Evolutionary conservation across 2,888 invertebrate species (phyloP).

Genomic region (Nasonovia ribisnigri): DNA sequence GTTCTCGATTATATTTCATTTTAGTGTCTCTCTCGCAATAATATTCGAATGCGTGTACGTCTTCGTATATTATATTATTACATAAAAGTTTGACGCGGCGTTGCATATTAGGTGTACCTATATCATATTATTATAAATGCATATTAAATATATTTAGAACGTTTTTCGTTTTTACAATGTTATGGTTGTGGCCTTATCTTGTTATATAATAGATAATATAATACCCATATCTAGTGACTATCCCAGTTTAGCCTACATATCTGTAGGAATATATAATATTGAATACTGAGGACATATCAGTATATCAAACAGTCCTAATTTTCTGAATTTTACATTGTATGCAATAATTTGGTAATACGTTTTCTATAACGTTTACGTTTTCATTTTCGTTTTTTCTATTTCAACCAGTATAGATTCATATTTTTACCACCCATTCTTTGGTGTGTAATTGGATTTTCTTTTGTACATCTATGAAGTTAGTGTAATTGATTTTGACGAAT

Average conservation of each 20-base stretch:
- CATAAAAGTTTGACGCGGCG: not conserved
- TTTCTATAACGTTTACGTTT: not conserved
- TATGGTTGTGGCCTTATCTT: not conserved
- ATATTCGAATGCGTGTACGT: not conserved
- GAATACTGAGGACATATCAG: not conserved
- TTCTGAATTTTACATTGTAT: not conserved
- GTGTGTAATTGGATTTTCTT: not conserved
- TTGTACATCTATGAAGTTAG: not conserved
- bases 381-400: not conserved
- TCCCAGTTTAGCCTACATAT: not conserved
- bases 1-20: not conserved
- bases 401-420: not conserved
- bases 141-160: not conserved
- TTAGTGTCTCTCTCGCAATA: not conserved
- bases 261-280: not conserved
- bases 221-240: not conserved
- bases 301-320: not conserved
- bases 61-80: not conserved
- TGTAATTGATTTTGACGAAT: conserved; percentile 16
- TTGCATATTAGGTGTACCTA: not conserved
- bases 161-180: not conserved
- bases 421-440: not conserved
- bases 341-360: not conserved
- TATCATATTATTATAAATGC: not conserved
- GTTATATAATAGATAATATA: not conserved